A percentile compares a stretch with the other conserved stretches of the same genome.
Evolutionary conservation across 2,113 vertebrate species (phyloP).

Genomic region (Abramis brama): DNA sequence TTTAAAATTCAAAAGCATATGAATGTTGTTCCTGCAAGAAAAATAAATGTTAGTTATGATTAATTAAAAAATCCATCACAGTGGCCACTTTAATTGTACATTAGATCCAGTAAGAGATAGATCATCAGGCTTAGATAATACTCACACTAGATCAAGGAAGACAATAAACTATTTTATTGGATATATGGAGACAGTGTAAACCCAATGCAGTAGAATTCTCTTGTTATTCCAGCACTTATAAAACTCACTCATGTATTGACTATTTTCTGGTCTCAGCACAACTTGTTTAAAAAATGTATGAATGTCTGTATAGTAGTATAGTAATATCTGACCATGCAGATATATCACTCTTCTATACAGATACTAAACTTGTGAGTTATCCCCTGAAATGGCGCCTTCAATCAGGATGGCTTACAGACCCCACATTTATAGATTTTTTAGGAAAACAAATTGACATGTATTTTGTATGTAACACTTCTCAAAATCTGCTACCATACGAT

Average conservation of each 20-base stretch:
- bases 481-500: no score
- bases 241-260: slow-evolving; percentile 23
- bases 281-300: slow-evolving; percentile 21
- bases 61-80: no score
- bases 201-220: slow-evolving; percentile 29
- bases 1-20: no score
- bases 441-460: no score
- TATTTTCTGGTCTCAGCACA: slow-evolving; percentile 34
- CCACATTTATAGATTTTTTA: no score
- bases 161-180: slow-evolving; percentile 3
- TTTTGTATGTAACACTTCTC: no score
- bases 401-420: no score
- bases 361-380: no score
- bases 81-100: slow-evolving; percentile 9
- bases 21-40: no score
- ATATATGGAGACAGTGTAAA: slow-evolving; percentile 38
- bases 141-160: slow-evolving; percentile 29
- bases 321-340: not conserved
- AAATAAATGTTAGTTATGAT: no score
- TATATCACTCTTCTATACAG: not conserved
- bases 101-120: slow-evolving; percentile 21
- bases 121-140: slow-evolving; percentile 26
- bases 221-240: slow-evolving; percentile 33
- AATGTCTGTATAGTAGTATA: slow-evolving; percentile 19
- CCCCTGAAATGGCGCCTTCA: no score